These are phyloP conservation scores for Plagodis pulveraria DNA, from an alignment of 2,888 invertebrate species.

Conservation along the genomic window DNA sequence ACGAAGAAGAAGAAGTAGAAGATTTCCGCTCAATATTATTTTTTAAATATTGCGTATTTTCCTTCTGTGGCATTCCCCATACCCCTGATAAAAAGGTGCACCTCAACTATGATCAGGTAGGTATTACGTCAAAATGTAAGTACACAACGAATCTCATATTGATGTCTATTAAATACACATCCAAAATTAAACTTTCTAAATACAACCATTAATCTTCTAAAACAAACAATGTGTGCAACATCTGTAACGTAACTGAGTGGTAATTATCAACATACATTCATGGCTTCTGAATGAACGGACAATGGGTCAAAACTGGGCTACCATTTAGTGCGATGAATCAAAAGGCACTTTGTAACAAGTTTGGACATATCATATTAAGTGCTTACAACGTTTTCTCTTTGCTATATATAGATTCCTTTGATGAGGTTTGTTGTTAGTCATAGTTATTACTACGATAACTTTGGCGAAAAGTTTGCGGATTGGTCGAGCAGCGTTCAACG, in stretches of 20 bases:
- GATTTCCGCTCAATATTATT: too few relatives aligned
- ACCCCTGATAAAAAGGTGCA: too few relatives aligned
- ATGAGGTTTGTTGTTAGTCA: too few relatives aligned
- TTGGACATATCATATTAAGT: background rate
- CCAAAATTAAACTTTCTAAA: constrained; percentile 32
- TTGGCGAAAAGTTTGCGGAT: too few relatives aligned
- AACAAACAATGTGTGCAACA: constrained; percentile 32
- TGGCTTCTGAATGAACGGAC: constrained; percentile 44
- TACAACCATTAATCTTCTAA: constrained; percentile 32
- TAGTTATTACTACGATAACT: too few relatives aligned
- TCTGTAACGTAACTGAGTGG: constrained; percentile 28
- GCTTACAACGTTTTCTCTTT: too few relatives aligned
- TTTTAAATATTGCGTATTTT: too few relatives aligned
- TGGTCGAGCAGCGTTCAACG: too few relatives aligned
- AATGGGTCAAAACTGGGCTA: constrained; percentile 30
- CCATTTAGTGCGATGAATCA: constrained; percentile 7
- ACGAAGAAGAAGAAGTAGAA: too few relatives aligned
- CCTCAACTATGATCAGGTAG: background rate
- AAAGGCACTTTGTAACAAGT: background rate
- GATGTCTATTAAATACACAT: constrained; percentile 13
- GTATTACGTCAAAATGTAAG: constrained; percentile 4
- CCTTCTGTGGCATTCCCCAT: too few relatives aligned
- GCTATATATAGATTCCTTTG: too few relatives aligned
- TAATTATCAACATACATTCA: constrained; percentile 32
- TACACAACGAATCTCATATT: constrained; percentile 5